Percentiles rank a stretch among this genome's conserved stretches.
Evolutionary conservation across 1,140 invertebrate species (phyloP).

Genomic region (Potamilus streckersoni): DNA sequence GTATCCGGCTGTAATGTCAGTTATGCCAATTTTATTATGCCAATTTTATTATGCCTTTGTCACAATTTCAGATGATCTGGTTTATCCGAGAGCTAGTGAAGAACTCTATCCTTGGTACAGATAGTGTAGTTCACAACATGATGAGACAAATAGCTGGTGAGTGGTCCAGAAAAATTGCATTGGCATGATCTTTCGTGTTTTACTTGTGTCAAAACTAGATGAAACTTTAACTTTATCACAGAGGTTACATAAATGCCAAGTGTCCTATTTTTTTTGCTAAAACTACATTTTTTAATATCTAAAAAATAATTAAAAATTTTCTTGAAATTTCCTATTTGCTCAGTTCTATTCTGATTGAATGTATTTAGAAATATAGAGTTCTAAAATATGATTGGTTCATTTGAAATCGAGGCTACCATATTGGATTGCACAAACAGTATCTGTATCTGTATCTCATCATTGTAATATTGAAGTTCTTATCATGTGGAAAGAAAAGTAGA

Average conservation of each 20-base stretch:
- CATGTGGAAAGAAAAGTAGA: no score
- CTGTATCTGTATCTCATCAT: no score
- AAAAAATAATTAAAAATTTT: background rate
- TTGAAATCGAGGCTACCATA: no score
- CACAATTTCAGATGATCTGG: conserved; percentile 67
- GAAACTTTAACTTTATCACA: background rate
- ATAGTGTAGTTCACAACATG: conserved; percentile 90
- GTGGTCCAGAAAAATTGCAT: conserved; percentile 4
- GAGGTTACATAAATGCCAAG: background rate
- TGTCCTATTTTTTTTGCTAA: conserved; percentile 2
- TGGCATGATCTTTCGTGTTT: background rate
- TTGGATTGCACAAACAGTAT: no score
- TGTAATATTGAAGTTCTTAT: no score
- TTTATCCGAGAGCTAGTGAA: conserved; percentile 85
- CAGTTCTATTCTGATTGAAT: no score
- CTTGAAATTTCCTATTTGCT: no score
- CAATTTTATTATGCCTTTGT: conserved; percentile 10
- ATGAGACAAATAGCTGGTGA: conserved; percentile 87
- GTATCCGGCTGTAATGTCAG: no score
- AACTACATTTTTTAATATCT: conserved; percentile 6
- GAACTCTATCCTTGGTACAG: conserved; percentile 85
- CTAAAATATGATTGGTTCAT: no score
- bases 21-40: conserved; percentile 1
- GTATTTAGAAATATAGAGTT: no score
- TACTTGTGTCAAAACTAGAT: background rate